Evolutionary conservation across 1,140 invertebrate species (phyloP).

Genomic region (Araneus ventricosus): DNA sequence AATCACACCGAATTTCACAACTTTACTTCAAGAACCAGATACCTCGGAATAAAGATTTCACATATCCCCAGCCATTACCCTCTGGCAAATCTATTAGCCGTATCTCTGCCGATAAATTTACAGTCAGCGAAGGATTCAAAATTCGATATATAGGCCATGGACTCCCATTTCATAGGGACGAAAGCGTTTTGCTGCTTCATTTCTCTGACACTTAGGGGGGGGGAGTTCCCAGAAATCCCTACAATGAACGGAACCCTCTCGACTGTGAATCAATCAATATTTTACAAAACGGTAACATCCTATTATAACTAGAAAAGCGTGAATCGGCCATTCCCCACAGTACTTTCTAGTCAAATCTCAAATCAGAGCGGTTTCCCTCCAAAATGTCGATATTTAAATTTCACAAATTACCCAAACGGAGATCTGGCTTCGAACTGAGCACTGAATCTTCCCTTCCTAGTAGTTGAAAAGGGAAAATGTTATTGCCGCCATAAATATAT

Average conservation of each 20-base stretch:
- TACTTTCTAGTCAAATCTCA: not conserved
- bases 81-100: not conserved
- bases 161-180: not conserved
- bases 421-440: not conserved
- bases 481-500: slow-evolving; percentile 52
- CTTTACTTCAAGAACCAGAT: not conserved
- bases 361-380: not conserved
- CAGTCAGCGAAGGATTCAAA: not conserved
- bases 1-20: not conserved
- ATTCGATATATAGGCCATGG: not conserved
- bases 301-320: slow-evolving; percentile 41
- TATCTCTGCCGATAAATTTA: not conserved
- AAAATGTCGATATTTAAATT: slow-evolving; percentile 70
- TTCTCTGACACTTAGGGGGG: slow-evolving; percentile 5
- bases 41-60: not conserved
- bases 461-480: slow-evolving; percentile 22
- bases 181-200: slow-evolving; percentile 53
- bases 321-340: not conserved
- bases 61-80: not conserved
- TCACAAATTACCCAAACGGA: slow-evolving; percentile 58
- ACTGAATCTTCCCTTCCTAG: slow-evolving; percentile 16
- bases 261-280: slow-evolving; percentile 41
- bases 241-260: not conserved
- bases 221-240: not conserved
- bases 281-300: slow-evolving; percentile 30